Evolutionary conservation across 2,797 vertebrate genomes (phyloP).

Genomic region (Xerus rutilus): DNA sequence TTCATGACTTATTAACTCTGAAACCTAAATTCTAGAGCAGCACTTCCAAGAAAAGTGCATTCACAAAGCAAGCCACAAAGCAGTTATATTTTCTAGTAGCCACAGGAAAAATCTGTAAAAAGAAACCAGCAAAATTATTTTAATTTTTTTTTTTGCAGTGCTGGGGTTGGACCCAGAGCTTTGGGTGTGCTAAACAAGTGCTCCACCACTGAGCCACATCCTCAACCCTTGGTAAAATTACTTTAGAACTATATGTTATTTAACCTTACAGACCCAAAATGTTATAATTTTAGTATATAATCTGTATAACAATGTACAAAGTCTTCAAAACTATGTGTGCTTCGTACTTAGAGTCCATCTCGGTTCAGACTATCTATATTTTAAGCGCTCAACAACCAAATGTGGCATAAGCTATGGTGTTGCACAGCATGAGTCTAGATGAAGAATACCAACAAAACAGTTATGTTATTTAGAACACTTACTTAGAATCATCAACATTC

Average conservation of each 20-base stretch:
- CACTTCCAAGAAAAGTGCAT: neutral
- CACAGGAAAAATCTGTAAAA: neutral
- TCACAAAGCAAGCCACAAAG: neutral
- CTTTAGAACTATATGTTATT: neutral
- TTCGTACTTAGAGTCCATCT: neutral
- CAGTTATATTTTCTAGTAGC: conserved; percentile 5
- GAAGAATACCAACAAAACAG: neutral
- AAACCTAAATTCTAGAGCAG: neutral
- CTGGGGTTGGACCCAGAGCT: too few relatives aligned
- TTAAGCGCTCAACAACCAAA: neutral
- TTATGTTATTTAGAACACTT: neutral
- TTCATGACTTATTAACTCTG: neutral
- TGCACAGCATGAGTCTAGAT: neutral
- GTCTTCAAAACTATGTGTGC: conserved; percentile 33
- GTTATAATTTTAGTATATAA: neutral
- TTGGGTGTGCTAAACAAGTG: too few relatives aligned
- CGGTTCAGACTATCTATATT: neutral
- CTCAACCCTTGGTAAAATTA: neutral
- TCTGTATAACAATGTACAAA: neutral
- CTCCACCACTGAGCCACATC: too few relatives aligned
- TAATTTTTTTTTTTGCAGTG: too few relatives aligned
- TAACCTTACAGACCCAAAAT: neutral
- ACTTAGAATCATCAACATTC: neutral
- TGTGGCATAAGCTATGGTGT: neutral
- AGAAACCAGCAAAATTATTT: neutral